Base-by-base conservation (phyloP, 2,797 vertebrate genomes). In the Chaenodraco wilsoni region DNA sequence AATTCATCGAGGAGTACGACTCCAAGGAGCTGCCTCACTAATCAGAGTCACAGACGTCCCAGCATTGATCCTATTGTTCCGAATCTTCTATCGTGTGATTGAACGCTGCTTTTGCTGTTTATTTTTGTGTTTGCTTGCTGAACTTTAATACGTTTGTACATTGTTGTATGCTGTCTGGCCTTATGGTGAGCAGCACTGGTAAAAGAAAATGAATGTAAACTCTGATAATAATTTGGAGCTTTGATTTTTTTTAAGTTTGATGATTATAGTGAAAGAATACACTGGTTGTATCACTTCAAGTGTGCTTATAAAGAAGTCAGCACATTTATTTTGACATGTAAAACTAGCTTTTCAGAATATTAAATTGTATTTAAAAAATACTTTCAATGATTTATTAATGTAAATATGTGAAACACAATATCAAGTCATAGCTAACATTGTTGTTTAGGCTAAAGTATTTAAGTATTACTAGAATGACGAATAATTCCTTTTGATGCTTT, bases 1-100 rank as follows among this genome's bases (percentile, higher is more conserved):
- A 76, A 71, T 95, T 94, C 67, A 95, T 95, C 16, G 75, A 92
- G 12, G 91, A 94, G 13, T 94, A 94, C 10, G 94, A 94, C 82
- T 82, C 86, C 57, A 79, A 60, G 55, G 79, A 84, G 51, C 4
- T 9, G 41, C 51, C 69, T 55, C 75, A 77, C 51, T 90, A 73
- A 85, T 75, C 67, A 16, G 19, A 61, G 62, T 21, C 27, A 40
- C 3, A 9, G 31, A 12, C 48, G 55, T 16, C 23, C 10, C 21
- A 9, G 7, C 21, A 21, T 41, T 55, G 17, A 71, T 62, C n/a
- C 13, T 15, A 21, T 12, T 51, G 11, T 49, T 43, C 37, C 46
- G 16, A 65, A 12, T 59, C 46, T 43, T 33, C 16, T 58, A 43
- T 43, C 27, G 46, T 9, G 31, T 80, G 48, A 78, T 52, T 69